Evolutionary conservation across 2,888 invertebrate species (phyloP), one percentile per base, ranked within the genome.

Genomic region (Ormia ochracea): DNA sequence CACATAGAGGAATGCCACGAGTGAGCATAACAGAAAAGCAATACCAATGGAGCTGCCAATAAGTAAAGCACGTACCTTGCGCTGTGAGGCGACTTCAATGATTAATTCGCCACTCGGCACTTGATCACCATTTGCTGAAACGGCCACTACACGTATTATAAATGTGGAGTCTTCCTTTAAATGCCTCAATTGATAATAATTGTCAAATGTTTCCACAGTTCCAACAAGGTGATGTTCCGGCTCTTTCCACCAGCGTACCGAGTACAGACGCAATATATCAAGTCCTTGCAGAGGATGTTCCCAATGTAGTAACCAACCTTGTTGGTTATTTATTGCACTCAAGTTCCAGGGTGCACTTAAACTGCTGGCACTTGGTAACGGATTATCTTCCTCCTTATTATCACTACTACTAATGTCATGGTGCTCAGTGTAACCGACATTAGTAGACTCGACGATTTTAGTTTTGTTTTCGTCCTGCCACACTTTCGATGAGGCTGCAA

Each of bases 261-360:
- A 90, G 86, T 95, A 95, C 48, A 92, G 89, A 72, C 92, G 90
- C 23, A 94, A 88, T 41, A 89, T 89, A 28, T 92, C 92, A 77
- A 90, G 89, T 0, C 92, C 93, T 73, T 91, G 90, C 26, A 90
- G 90, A 1, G 95, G 94, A 69, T 92, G 92, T 78, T 93, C 91
- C 95, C 95, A 96, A 74, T 93, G 93, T 45, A 96, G 92, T 68
- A 94, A 90, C 88, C 95, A 94, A 26, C 95, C 96, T 79, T 94
- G 94, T 61, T 93, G 93, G 50, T 94, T 93, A 73, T 93, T 91
- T 28, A 93, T 91, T 63, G 94, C 93, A 65, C 93, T 92, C 69
- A 97, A 92, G 87, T 95, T 94, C 85, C 92, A 90, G 3, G 93
- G 94, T 65, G 93, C 85, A 28, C 86, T 84, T 68, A 87, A 52